Evolutionary conservation across 1,140 invertebrate genomes (phyloP).

Genomic region (Macrosteles quadrilineatus): DNA sequence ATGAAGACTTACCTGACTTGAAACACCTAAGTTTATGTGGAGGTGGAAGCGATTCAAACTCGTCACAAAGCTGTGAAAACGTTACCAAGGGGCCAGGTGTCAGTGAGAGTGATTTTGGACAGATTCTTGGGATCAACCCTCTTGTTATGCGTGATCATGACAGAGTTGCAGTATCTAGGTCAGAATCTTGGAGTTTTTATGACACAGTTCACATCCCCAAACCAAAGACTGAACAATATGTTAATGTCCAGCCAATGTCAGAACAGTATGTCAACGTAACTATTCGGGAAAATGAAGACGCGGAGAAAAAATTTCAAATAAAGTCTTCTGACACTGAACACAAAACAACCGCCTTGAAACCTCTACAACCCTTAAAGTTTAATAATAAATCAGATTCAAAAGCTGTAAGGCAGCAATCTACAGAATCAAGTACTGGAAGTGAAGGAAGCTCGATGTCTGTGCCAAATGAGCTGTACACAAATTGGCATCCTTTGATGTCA

Average conservation of each 20-base stretch:
- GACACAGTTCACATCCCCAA: slow-evolving; percentile 47
- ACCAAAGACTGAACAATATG: slow-evolving; percentile 44
- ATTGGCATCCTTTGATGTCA: slow-evolving; percentile 25
- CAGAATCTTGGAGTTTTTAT: slow-evolving; percentile 60
- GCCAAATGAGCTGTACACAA: slow-evolving; percentile 36
- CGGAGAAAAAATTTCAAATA: neutral
- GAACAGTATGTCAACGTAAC: slow-evolving; percentile 43
- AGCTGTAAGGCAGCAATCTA: slow-evolving; percentile 7
- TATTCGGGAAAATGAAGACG: too few relatives aligned
- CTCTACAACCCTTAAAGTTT: neutral
- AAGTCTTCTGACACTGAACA: neutral
- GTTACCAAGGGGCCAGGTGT: too few relatives aligned
- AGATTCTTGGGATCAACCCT: neutral
- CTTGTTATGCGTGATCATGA: slow-evolving; percentile 42
- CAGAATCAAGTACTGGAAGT: slow-evolving; percentile 31
- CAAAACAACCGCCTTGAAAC: slow-evolving; percentile 3
- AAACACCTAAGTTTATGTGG: slow-evolving; percentile 40
- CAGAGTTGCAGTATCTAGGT: slow-evolving; percentile 48
- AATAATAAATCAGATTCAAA: neutral
- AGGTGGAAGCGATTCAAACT: slow-evolving; percentile 52
- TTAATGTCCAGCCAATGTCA: slow-evolving; percentile 41
- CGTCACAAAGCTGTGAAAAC: slow-evolving; percentile 46
- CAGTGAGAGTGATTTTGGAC: neutral
- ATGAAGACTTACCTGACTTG: slow-evolving; percentile 36
- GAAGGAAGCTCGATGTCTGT: slow-evolving; percentile 30